Evolutionary conservation across 2,113 vertebrate species (phyloP).

Genomic region (Gopherus flavomarginatus): DNA sequence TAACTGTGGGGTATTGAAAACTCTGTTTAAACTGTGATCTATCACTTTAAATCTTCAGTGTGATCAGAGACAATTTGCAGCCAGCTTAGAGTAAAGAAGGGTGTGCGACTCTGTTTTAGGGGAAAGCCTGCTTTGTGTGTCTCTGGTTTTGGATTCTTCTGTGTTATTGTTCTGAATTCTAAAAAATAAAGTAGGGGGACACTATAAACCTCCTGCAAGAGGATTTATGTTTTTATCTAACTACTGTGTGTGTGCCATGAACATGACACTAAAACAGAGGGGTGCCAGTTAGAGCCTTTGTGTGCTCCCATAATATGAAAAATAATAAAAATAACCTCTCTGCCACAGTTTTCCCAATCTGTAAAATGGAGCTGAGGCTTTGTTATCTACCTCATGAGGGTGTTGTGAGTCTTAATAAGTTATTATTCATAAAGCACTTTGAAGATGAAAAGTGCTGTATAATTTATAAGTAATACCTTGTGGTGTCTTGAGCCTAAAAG

Average conservation of each 20-base stretch:
- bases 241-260: background rate
- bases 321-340: background rate
- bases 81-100: background rate
- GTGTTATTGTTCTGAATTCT: background rate
- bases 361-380: background rate
- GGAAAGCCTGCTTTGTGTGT: background rate
- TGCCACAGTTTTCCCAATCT: background rate
- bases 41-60: background rate
- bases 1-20: background rate
- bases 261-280: background rate
- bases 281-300: background rate
- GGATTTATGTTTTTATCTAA: background rate
- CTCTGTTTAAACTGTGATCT: background rate
- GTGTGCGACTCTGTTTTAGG: background rate
- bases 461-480: background rate
- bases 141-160: background rate
- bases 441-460: slow-evolving; percentile 12
- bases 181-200: background rate
- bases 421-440: background rate
- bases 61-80: background rate
- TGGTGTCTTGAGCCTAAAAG: slow-evolving; percentile 9
- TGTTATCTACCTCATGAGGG: background rate
- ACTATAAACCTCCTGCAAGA: background rate
- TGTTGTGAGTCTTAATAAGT: background rate
- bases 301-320: background rate